Conservation (phyloP, 2,113 vertebrate species). For the Orthonyx spaldingii region DNA sequence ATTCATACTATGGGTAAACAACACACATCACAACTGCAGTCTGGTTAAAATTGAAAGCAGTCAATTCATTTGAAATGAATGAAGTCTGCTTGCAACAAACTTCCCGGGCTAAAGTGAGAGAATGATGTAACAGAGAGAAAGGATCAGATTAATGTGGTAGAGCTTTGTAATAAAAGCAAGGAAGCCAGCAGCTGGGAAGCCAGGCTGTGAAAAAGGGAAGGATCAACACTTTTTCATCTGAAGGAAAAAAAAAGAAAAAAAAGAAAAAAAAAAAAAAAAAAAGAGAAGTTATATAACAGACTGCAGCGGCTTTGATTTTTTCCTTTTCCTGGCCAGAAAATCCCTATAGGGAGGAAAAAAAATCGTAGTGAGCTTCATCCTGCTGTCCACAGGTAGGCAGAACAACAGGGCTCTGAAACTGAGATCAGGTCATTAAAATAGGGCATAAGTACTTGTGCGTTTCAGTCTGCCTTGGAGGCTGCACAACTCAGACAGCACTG, state of each 20-base stretch:
- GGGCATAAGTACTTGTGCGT: not conserved
- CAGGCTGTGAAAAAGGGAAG: conserved; percentile 4
- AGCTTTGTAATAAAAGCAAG: conserved; percentile 36
- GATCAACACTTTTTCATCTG: conserved; percentile 2
- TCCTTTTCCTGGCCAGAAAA: not conserved
- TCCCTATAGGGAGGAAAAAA: not conserved
- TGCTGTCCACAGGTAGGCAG: not conserved
- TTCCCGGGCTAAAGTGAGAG: not conserved
- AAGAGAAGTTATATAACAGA: not conserved
- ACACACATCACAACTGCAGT: conserved; percentile 23
- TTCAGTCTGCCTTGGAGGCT: not conserved
- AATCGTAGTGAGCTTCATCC: not conserved
- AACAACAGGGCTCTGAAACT: not conserved
- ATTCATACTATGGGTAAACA: conserved; percentile 34
- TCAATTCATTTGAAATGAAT: conserved; percentile 47
- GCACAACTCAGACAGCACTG: not conserved
- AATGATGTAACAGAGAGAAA: conserved; percentile 37
- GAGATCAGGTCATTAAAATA: not conserved
- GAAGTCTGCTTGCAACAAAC: conserved; percentile 10
- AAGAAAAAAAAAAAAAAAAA: not conserved
- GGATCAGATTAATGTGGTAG: conserved; percentile 41
- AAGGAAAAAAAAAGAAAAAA: not conserved
- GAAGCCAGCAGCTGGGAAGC: conserved; percentile 30
- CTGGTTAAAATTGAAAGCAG: conserved; percentile 20
- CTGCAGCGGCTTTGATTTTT: not conserved